phyloP scores from a whole-genome alignment of 2,797 vertebrate species.

The Falco peregrinus region DNA sequence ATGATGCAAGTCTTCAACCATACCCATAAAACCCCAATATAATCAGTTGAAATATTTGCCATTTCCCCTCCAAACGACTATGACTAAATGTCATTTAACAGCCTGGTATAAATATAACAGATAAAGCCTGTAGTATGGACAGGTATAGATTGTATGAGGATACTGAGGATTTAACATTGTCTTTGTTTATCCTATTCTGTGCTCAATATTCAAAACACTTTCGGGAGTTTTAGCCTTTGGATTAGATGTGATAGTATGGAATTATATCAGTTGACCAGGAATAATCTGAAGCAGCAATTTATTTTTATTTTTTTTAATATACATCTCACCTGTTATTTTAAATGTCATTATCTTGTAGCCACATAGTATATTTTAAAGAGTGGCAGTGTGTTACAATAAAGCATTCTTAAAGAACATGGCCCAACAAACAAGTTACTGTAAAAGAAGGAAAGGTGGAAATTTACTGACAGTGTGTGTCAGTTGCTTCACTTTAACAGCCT shows the following conservation, averaged over 20 bases:
- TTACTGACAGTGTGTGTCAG: neutral
- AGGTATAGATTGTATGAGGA: neutral
- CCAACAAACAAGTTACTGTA: neutral
- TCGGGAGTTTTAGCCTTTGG: neutral
- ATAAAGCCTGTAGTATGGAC: fast-evolving
- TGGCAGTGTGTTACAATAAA: neutral
- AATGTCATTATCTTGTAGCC: neutral
- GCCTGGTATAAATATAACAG: neutral
- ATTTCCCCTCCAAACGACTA: neutral
- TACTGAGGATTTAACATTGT: neutral
- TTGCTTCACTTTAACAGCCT: neutral
- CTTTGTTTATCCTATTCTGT: neutral
- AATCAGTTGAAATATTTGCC: neutral
- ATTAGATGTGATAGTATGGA: neutral
- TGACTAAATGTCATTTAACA: neutral
- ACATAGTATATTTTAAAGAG: neutral
- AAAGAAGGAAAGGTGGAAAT: neutral
- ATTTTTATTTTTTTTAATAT: neutral
- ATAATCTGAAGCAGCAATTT: neutral
- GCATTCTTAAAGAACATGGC: neutral
- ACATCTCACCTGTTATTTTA: neutral
- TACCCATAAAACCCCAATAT: neutral
- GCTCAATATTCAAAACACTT: neutral
- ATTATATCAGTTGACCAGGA: neutral
- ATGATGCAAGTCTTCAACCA: neutral